Conservation (phyloP, 2,888 invertebrate species). For the Atrina japonica region DNA sequence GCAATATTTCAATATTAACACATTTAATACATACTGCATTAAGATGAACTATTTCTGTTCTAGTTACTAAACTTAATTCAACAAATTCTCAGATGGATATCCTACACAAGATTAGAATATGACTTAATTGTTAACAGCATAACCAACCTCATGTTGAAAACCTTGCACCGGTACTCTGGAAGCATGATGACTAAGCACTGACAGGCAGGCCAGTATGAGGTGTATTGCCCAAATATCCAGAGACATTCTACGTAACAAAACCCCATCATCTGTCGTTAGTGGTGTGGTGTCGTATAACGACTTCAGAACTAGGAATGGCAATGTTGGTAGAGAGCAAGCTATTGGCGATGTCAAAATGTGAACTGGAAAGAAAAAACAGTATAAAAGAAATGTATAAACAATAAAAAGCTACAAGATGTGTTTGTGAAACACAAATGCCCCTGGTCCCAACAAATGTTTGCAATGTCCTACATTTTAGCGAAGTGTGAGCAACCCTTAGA, state of each 20-base stretch:
- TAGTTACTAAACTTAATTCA: no score
- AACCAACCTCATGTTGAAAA: constrained; percentile 81
- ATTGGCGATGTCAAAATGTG: constrained; percentile 87
- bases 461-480: no score
- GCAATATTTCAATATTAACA: no score
- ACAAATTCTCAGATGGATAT: no score
- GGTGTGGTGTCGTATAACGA: constrained; percentile 89
- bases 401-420: not conserved
- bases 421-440: no score
- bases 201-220: constrained; percentile 91
- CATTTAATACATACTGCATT: no score
- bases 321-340: constrained; percentile 84
- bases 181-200: constrained; percentile 88
- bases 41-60: no score
- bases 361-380: constrained; percentile 76
- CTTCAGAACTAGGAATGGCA: constrained; percentile 89
- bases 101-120: no score
- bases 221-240: constrained; percentile 92
- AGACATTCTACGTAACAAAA: constrained; percentile 88
- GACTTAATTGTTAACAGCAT: no score
- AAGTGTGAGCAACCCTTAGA: no score
- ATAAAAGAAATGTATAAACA: not conserved
- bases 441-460: no score
- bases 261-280: constrained; percentile 88
- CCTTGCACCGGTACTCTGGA: constrained; percentile 77